These are phyloP conservation scores for Psittacula echo DNA, from an alignment of 2,797 vertebrate species.

Conservation along the genomic window DNA sequence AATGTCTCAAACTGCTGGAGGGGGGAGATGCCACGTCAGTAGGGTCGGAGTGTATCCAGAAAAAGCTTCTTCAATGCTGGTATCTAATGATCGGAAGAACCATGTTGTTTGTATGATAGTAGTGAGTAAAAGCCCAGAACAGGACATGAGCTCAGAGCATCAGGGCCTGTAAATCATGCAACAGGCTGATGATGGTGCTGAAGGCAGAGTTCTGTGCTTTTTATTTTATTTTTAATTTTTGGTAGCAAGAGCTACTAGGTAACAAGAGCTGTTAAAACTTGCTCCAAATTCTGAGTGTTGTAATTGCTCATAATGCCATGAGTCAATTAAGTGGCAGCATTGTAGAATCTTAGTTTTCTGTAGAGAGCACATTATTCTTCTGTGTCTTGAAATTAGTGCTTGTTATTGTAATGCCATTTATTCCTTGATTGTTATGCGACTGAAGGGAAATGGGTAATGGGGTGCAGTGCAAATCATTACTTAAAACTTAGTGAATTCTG, in stretches of 20 bases:
- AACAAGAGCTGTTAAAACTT: constrained; percentile 37
- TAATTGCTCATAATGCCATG: constrained; percentile 38
- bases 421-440: constrained; percentile 48
- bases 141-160: background rate
- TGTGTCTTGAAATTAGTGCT: constrained; percentile 54
- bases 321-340: constrained; percentile 33
- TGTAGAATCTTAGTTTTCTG: constrained; percentile 49
- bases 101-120: background rate
- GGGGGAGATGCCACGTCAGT: background rate
- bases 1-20: background rate
- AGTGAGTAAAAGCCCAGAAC: background rate
- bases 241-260: background rate
- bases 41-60: background rate
- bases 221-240: background rate
- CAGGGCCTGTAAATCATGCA: background rate
- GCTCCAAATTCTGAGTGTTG: constrained; percentile 17
- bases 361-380: constrained; percentile 12
- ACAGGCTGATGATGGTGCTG: background rate
- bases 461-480: constrained; percentile 23
- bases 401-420: constrained; percentile 44
- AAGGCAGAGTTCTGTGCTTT: background rate
- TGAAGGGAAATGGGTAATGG: background rate
- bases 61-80: background rate
- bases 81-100: background rate
- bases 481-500: constrained; percentile 18